These are phyloP conservation scores for Palythoa grandiflora DNA, from an alignment of 92 coral and sea anemone species.

Conservation along the genomic window DNA sequence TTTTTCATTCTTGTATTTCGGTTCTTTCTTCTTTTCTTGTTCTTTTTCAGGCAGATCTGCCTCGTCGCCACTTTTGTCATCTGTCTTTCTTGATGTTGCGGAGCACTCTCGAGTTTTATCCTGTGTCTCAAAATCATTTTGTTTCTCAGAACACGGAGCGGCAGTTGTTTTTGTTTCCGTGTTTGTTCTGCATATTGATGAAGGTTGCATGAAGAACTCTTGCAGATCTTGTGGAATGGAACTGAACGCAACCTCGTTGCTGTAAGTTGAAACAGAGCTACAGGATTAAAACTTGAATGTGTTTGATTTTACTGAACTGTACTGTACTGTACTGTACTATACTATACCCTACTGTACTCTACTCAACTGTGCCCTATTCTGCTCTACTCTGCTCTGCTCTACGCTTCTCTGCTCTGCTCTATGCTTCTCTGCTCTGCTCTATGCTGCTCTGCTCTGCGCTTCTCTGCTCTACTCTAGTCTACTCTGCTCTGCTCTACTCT, in stretches of 20 bases:
- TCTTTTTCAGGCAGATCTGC: not conserved
- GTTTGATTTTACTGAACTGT: not conserved
- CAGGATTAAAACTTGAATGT: not conserved
- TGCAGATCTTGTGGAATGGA: slow-evolving; percentile 31
- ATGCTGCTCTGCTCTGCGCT: not conserved
- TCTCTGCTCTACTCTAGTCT: not conserved
- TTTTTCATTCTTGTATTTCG: not conserved
- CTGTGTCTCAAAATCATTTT: not conserved
- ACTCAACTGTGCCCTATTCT: not conserved
- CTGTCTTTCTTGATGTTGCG: not conserved
- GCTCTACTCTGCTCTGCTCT: slow-evolving; percentile 10
- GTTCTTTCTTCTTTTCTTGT: not conserved
- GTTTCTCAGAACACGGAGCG: not conserved
- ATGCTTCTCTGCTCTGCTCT: not conserved
- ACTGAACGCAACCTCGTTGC: not conserved
- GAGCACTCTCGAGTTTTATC: not conserved
- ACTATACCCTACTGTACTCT: not conserved
- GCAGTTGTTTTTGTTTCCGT: not conserved
- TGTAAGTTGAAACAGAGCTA: not conserved
- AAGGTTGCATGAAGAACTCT: slow-evolving; percentile 27
- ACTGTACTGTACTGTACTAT: not conserved
- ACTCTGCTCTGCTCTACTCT: not conserved
- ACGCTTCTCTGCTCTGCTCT: not conserved
- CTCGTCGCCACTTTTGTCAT: not conserved
- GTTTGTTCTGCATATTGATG: not conserved